Evolutionary conservation across 2,888 invertebrate species (phyloP).

Genomic region (Euphydryas editha): DNA sequence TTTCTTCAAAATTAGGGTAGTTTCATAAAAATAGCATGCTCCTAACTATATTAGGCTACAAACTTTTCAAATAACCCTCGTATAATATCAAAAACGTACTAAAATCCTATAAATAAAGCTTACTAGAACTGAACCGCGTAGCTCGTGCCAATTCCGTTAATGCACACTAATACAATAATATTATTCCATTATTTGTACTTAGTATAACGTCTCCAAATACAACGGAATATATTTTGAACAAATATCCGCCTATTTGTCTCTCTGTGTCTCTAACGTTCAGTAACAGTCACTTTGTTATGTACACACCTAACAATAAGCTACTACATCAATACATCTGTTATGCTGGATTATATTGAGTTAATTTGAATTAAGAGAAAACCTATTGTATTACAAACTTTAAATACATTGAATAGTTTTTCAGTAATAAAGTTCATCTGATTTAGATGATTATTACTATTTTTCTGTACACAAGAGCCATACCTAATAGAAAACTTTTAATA

Average conservation of each 20-base stretch:
- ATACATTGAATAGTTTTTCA: no score
- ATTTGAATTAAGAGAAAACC: no score
- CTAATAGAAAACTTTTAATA: no score
- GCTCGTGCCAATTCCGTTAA: conserved; percentile 37
- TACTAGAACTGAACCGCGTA: conserved; percentile 16
- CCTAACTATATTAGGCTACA: no score
- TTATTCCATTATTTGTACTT: conserved; percentile 61
- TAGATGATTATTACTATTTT: no score
- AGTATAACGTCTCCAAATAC: conserved; percentile 23
- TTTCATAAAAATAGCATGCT: no score
- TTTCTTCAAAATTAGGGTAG: no score
- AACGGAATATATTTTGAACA: conserved; percentile 28
- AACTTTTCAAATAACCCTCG: background rate
- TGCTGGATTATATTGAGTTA: background rate
- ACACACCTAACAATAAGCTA: conserved; percentile 13
- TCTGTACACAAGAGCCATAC: no score
- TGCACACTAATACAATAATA: conserved; percentile 54
- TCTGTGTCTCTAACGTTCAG: conserved; percentile 27
- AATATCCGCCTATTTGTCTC: conserved; percentile 29
- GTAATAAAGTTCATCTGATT: no score
- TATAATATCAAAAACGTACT: background rate
- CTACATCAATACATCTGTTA: background rate
- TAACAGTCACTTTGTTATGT: conserved; percentile 11
- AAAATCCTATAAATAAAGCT: background rate
- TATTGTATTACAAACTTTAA: no score